phyloP scores from a whole-genome alignment of 1,140 invertebrate genomes.

The Lucilia cuprina region DNA sequence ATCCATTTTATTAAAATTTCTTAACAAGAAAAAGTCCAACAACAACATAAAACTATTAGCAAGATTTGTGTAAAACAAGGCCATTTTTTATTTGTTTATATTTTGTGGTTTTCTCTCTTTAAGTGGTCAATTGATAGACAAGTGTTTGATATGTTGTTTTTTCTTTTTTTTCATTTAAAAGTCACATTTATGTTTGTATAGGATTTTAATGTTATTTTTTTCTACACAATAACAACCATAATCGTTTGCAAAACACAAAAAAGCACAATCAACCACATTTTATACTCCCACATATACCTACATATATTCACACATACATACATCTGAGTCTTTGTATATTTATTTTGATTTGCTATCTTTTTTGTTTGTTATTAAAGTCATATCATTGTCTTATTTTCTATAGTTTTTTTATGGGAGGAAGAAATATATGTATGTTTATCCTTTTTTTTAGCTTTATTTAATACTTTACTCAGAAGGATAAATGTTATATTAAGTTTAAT shows the following conservation, averaged over 20 bases:
- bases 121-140: constrained; percentile 17
- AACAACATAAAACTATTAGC: too few species aligned
- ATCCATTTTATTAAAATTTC: too few species aligned
- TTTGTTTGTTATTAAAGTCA: constrained; percentile 9
- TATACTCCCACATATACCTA: too few species aligned
- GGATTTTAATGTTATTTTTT: not conserved
- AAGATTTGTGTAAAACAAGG: too few species aligned
- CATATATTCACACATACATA: too few species aligned
- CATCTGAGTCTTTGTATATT: not conserved
- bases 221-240: not conserved
- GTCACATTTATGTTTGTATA: not conserved
- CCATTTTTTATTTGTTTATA: not conserved
- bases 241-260: not conserved
- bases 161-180: not conserved
- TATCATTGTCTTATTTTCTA: not conserved
- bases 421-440: not conserved
- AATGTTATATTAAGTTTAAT: too few species aligned
- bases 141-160: constrained; percentile 13
- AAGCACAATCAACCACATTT: not conserved
- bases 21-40: too few species aligned
- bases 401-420: too few species aligned
- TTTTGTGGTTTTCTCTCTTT: not conserved
- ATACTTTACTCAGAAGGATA: not conserved
- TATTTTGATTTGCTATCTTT: not conserved
- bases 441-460: not conserved